These are phyloP conservation scores for Apodemia hepburni DNA, from an alignment of 2,888 invertebrate genomes.

Conservation along the genomic window DNA sequence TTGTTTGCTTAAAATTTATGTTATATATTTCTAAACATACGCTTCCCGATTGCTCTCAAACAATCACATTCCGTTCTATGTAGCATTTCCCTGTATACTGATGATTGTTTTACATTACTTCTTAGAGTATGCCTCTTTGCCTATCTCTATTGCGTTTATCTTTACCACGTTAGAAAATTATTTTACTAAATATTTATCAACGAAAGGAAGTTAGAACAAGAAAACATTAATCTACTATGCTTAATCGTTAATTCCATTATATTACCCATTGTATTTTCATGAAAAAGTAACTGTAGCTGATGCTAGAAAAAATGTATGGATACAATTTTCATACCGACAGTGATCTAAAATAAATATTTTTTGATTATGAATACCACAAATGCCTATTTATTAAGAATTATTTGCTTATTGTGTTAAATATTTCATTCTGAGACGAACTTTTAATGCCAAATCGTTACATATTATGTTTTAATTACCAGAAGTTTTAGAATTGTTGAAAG, in stretches of 20 bases:
- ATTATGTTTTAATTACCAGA: conserved; percentile 24
- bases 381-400: neutral
- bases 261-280: neutral
- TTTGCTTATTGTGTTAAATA: neutral
- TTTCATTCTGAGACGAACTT: conserved; percentile 3
- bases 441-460: conserved; percentile 27
- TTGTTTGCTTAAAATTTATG: neutral
- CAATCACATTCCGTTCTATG: conserved; percentile 1
- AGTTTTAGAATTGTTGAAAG: conserved; percentile 23
- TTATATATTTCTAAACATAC: neutral
- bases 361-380: neutral
- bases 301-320: neutral
- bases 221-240: neutral
- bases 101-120: neutral
- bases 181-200: neutral
- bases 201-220: neutral
- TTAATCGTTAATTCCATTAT: neutral
- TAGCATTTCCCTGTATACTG: neutral
- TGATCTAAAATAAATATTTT: neutral
- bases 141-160: neutral
- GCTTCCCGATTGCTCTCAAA: neutral
- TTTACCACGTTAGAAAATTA: neutral
- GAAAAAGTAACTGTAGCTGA: neutral
- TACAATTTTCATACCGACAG: neutral
- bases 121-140: neutral